Evolutionary conservation across 23 tunicate genomes (phyloP).

Genomic region (Halocynthia aurantium): DNA sequence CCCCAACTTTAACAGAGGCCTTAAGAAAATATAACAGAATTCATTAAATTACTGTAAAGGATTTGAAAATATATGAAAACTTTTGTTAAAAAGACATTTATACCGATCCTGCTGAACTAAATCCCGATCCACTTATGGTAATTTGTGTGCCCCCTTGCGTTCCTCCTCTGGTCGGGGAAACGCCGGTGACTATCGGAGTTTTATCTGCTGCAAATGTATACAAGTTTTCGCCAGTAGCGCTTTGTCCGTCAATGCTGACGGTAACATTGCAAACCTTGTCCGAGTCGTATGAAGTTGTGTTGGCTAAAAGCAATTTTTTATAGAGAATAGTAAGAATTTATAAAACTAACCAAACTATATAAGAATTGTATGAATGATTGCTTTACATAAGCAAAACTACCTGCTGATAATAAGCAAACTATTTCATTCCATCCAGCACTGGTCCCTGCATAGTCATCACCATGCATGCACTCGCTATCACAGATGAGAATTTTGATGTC

Average conservation of each 20-base stretch:
- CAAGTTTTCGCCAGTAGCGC: neutral
- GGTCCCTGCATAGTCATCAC: constrained; percentile 1
- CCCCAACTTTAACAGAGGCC: constrained; percentile 41
- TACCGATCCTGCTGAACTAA: constrained; percentile 1
- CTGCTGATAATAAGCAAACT: constrained; percentile 7
- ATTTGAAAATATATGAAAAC: too few relatives aligned
- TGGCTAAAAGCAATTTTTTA: too few relatives aligned
- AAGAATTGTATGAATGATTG: too few relatives aligned
- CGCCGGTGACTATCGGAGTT: constrained; percentile 28
- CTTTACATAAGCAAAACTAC: neutral
- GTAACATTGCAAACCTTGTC: constrained; percentile 33
- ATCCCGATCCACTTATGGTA: constrained; percentile 35
- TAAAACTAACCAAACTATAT: too few relatives aligned
- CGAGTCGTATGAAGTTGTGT: neutral
- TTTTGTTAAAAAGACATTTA: too few relatives aligned
- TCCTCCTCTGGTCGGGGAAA: constrained; percentile 48
- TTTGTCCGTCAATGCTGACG: constrained; percentile 4
- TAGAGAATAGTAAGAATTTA: too few relatives aligned
- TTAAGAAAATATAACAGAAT: neutral
- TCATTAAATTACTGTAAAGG: too few relatives aligned
- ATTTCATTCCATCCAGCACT: constrained; percentile 4
- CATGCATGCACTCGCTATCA: constrained; percentile 9
- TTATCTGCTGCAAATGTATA: constrained; percentile 36
- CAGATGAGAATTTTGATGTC: neutral
- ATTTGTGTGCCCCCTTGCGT: constrained; percentile 48